Conservation (phyloP, 2,888 invertebrate species). For the Plebejus anna region DNA sequence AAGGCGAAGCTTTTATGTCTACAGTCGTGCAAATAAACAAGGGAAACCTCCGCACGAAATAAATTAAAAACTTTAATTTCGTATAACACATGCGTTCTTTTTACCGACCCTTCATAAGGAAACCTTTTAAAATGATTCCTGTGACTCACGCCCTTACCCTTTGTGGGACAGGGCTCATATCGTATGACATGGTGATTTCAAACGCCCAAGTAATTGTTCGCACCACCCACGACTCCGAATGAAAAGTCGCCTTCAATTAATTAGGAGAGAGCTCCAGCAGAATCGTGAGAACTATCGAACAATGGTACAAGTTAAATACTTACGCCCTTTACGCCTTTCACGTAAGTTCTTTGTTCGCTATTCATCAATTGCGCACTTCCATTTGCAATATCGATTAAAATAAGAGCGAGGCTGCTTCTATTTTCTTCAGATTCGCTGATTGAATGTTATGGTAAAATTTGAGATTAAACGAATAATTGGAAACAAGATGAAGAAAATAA, state of each 20-base stretch:
- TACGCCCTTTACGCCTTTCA: conserved; percentile 21
- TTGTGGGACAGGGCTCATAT: conserved; percentile 31
- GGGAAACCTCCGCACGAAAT: background rate
- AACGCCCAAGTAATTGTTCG: conserved; percentile 41
- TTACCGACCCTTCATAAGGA: conserved; percentile 31
- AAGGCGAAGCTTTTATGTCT: background rate
- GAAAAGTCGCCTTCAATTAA: conserved; percentile 69
- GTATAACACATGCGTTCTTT: conserved; percentile 1
- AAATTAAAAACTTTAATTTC: background rate
- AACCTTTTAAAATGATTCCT: conserved; percentile 33
- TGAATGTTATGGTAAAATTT: background rate
- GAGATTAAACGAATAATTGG: background rate
- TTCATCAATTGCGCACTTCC: conserved; percentile 5
- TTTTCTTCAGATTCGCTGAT: background rate
- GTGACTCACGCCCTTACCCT: conserved; percentile 23
- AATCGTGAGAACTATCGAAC: conserved; percentile 54
- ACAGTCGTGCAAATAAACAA: conserved; percentile 12
- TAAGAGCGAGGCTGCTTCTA: conserved; percentile 2
- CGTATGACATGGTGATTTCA: conserved; percentile 40
- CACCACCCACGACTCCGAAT: conserved; percentile 50
- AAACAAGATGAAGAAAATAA: background rate
- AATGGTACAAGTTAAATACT: conserved; percentile 35
- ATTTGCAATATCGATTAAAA: conserved; percentile 4
- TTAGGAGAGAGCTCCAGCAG: conserved; percentile 54
- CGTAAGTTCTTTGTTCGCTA: conserved; percentile 10